Base-by-base conservation (phyloP, 1,140 invertebrate species). In the Drosophila ogumai region DNA sequence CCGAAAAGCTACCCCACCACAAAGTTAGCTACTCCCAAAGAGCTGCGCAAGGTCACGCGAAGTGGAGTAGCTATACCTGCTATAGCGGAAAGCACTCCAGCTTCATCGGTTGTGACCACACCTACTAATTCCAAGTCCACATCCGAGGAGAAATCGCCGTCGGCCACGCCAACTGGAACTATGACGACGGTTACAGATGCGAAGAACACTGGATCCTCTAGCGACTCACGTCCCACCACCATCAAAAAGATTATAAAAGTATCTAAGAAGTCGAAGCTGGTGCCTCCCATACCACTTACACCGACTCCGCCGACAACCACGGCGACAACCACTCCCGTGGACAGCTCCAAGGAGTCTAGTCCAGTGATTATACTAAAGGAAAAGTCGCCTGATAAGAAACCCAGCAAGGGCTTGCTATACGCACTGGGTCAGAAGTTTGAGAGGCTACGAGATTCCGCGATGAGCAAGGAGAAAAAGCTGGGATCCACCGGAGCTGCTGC, bases 351-450 rank as follows among this genome's bases (percentile, higher is more conserved):
- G 56, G 90, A 92, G 52, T 91, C 82, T 1, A 93, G 76, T 75
- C 80, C 79, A 1, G 60, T 75, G 15, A 81, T 82, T 5, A 72
- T 79, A 61, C 79, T 49, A 17, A 92, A 87, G 82, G 86, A 68
- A 64, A 93, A 78, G 64, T 79, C 80, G 25, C 91, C 76, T 0
- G 90, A 82, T 66, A 93, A 92, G 72, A 93, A 90, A 69, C 47
- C 77, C 72, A 90, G 82, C 90, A 93, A 91, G 58, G 85, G 81
- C 64, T 71, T 91, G 66, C 93, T 87, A 56, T 93, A 90, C 78
- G 94, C 95, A 0, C 94, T 95, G 71, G 95, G 95, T 12, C 95
- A 95, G 69, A 95, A 95, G 88, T 93, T 95, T 82, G 95, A 95
- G 85, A 95, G 95, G 87, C 93, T 95, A 22, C 86, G 94, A 1